phyloP scores from a whole-genome alignment of 2,797 vertebrate species.

The Scarus forsteni region DNA sequence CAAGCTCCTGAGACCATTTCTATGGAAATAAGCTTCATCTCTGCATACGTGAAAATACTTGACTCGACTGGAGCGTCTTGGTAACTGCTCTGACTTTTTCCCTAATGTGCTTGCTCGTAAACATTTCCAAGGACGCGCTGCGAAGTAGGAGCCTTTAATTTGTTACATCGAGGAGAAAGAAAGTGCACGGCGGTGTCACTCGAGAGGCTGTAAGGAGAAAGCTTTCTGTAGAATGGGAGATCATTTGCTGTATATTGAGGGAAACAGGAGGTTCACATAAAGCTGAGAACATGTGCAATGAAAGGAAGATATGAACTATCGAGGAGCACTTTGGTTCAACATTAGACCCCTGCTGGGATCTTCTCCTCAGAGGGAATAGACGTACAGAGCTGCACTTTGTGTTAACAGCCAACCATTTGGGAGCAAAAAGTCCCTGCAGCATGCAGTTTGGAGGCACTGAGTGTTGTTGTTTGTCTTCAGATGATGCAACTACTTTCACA shows the following conservation, averaged over 20 bases:
- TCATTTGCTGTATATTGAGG: slow-evolving; percentile 36
- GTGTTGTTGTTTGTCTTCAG: slow-evolving; percentile 53
- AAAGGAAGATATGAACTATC: slow-evolving; percentile 19
- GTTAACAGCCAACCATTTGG: slow-evolving; percentile 47
- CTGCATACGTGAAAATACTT: slow-evolving; percentile 40
- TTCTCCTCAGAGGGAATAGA: slow-evolving; percentile 17
- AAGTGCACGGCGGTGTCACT: slow-evolving; percentile 27
- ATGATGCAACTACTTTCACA: slow-evolving; percentile 53
- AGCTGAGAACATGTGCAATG: slow-evolving; percentile 18
- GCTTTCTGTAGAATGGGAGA: slow-evolving; percentile 23
- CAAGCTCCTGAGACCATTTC: slow-evolving; percentile 44
- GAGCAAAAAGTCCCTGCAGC: slow-evolving; percentile 38
- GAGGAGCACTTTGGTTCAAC: slow-evolving; percentile 25
- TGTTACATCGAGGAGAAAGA: slow-evolving; percentile 37
- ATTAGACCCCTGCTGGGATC: slow-evolving; percentile 53
- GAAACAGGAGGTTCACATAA: slow-evolving; percentile 13
- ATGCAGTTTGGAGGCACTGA: slow-evolving; percentile 18
- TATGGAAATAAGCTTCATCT: slow-evolving; percentile 46
- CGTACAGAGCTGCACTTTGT: slow-evolving; percentile 18
- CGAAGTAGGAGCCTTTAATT: slow-evolving; percentile 38
- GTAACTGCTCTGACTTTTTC: slow-evolving; percentile 48
- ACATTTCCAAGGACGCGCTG: slow-evolving; percentile 44
- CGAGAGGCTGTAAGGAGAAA: slow-evolving; percentile 17
- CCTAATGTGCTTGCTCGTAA: slow-evolving; percentile 38
- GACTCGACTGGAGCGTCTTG: slow-evolving; percentile 18